These are phyloP conservation scores for Megaceryle torquata DNA, from an alignment of 2,113 vertebrate genomes.

Conservation along the genomic window DNA sequence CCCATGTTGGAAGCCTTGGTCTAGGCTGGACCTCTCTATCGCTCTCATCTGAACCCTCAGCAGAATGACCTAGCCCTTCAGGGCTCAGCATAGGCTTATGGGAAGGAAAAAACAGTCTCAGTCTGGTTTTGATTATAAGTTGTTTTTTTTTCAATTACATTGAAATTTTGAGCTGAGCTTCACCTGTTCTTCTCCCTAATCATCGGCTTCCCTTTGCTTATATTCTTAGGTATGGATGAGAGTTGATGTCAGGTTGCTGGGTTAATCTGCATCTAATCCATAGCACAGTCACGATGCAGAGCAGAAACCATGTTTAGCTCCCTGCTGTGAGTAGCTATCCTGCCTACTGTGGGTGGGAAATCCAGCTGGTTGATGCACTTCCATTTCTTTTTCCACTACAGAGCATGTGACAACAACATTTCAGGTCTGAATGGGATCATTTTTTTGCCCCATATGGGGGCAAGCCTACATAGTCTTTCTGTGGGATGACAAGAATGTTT, in stretches of 20 bases:
- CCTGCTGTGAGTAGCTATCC: neutral
- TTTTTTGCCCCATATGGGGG: neutral
- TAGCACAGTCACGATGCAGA: neutral
- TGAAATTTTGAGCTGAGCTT: conserved; percentile 48
- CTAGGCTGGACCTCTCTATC: neutral
- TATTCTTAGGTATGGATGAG: neutral
- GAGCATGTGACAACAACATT: neutral
- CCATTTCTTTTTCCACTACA: neutral
- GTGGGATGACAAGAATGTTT: neutral
- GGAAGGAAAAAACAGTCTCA: neutral
- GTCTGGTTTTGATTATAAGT: neutral
- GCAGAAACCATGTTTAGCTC: neutral
- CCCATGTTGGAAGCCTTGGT: neutral
- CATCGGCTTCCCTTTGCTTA: conserved; percentile 26
- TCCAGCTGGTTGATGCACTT: neutral
- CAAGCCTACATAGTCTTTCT: neutral
- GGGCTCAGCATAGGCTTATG: neutral
- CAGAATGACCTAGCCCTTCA: neutral
- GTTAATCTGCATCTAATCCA: conserved; percentile 56
- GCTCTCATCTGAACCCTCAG: neutral
- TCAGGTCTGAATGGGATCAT: neutral
- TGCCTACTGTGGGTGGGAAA: neutral
- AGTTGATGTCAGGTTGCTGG: conserved; percentile 19
- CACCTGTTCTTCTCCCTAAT: conserved; percentile 3
- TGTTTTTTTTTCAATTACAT: neutral